Evolutionary conservation across 2,888 invertebrate species (phyloP).

Genomic region (Gibbula magus): DNA sequence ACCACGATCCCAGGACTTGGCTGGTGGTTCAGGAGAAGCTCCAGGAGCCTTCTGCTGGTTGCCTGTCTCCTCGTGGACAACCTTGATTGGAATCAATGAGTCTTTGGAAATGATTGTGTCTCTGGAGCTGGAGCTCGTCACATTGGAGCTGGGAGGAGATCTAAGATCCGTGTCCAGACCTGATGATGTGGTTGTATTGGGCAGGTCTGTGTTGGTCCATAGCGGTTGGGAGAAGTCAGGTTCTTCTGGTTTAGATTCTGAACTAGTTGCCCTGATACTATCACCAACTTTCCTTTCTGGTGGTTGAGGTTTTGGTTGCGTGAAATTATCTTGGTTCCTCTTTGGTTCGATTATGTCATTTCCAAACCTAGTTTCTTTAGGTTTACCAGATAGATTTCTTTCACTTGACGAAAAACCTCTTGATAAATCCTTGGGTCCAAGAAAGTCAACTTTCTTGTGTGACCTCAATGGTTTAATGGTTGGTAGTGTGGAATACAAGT

Average conservation of each 20-base stretch:
- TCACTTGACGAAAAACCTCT: slow-evolving; percentile 1
- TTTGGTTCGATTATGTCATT: not conserved
- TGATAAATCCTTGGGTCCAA: not conserved
- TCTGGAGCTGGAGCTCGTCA: slow-evolving; percentile 47
- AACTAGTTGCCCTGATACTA: no score
- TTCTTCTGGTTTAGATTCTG: not conserved
- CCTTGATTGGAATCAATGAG: slow-evolving; percentile 42
- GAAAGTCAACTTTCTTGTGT: slow-evolving; percentile 30
- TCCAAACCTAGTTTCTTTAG: not conserved
- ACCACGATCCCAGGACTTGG: not conserved
- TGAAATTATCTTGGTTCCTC: not conserved
- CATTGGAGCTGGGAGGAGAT: slow-evolving; percentile 41
- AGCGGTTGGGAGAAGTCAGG: slow-evolving; percentile 45
- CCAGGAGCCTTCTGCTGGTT: not conserved
- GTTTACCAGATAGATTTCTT: not conserved
- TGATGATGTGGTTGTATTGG: slow-evolving; percentile 4
- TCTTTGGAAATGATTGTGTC: slow-evolving; percentile 48
- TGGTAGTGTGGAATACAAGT: slow-evolving; percentile 50
- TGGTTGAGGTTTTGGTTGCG: not conserved
- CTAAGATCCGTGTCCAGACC: slow-evolving; percentile 37
- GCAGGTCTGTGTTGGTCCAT: slow-evolving; percentile 42
- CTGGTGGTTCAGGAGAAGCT: not conserved
- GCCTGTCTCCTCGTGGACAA: slow-evolving; percentile 42
- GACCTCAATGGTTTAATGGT: slow-evolving; percentile 51
- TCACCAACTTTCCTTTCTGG: no score